Evolutionary conservation across 2,888 invertebrate genomes (phyloP).

Genomic region (Hymenopus coronatus): DNA sequence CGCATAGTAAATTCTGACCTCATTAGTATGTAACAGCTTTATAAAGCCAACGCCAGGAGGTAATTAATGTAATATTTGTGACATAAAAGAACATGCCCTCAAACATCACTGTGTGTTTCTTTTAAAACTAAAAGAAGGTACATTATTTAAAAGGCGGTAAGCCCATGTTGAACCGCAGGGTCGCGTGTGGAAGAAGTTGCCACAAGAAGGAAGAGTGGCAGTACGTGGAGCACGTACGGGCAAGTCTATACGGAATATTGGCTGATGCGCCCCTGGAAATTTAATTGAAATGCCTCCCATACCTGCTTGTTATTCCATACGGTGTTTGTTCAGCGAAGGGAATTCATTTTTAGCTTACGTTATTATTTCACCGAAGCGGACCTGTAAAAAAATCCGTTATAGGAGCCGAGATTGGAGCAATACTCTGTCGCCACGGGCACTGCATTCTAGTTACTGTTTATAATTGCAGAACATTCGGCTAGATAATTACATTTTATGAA

Average conservation of each 20-base stretch:
- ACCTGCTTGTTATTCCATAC: neutral
- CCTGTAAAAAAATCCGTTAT: neutral
- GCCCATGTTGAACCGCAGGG: too few relatives aligned
- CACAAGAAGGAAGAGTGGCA: too few relatives aligned
- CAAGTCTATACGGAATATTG: neutral
- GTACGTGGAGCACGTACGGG: too few relatives aligned
- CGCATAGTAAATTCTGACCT: too few relatives aligned
- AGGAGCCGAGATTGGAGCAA: neutral
- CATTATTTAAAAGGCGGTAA: too few relatives aligned
- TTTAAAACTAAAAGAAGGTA: too few relatives aligned
- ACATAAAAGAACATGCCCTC: too few relatives aligned
- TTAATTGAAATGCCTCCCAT: neutral
- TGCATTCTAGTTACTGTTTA: neutral
- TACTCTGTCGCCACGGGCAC: neutral
- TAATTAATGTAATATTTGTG: too few relatives aligned
- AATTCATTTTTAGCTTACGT: neutral
- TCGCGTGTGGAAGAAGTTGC: too few relatives aligned
- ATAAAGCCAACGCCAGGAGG: too few relatives aligned
- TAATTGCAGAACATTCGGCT: neutral
- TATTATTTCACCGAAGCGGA: neutral
- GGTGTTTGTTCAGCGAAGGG: neutral
- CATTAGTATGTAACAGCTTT: too few relatives aligned
- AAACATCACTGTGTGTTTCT: too few relatives aligned
- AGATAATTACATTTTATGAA: neutral
- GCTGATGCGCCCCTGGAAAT: neutral